A percentile compares a stretch with the other conserved stretches of the same genome.
phyloP scores from a whole-genome alignment of 2,888 invertebrate species.

The Aphodius sticticus region DNA sequence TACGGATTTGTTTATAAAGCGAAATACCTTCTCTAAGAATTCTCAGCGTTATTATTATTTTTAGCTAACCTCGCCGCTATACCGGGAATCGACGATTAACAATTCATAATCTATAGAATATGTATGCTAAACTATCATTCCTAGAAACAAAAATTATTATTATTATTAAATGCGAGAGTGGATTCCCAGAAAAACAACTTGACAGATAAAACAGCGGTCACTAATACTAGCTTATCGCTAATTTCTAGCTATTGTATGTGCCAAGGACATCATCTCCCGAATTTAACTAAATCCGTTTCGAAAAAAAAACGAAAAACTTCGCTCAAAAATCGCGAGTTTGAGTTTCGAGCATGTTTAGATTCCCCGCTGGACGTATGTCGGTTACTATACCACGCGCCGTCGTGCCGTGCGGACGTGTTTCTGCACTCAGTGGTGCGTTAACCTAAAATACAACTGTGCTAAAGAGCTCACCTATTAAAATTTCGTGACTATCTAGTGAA shows the following conservation, averaged over 20 bases:
- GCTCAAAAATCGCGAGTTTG: background rate
- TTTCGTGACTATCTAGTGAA: background rate
- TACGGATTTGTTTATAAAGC: background rate
- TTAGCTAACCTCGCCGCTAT: background rate
- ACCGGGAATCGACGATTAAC: background rate
- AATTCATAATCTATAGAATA: background rate
- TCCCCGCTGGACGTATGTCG: background rate
- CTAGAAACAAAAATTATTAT: background rate
- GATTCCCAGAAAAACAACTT: slow-evolving; percentile 4
- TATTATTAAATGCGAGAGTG: background rate
- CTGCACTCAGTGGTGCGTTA: background rate
- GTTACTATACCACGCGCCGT: background rate
- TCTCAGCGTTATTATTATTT: background rate
- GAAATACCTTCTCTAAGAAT: background rate
- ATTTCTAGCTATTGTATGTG: background rate
- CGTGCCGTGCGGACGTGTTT: background rate
- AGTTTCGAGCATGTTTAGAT: background rate
- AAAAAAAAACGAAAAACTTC: background rate
- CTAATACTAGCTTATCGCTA: background rate
- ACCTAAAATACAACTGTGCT: background rate
- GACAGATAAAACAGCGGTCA: background rate
- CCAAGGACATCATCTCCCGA: background rate
- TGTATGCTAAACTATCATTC: background rate
- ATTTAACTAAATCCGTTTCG: background rate
- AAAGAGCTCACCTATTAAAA: background rate